Percentiles rank a stretch among this genome's conserved stretches.
Evolutionary conservation across 2,888 invertebrate species (phyloP).

Genomic region (Furcula furcula): DNA sequence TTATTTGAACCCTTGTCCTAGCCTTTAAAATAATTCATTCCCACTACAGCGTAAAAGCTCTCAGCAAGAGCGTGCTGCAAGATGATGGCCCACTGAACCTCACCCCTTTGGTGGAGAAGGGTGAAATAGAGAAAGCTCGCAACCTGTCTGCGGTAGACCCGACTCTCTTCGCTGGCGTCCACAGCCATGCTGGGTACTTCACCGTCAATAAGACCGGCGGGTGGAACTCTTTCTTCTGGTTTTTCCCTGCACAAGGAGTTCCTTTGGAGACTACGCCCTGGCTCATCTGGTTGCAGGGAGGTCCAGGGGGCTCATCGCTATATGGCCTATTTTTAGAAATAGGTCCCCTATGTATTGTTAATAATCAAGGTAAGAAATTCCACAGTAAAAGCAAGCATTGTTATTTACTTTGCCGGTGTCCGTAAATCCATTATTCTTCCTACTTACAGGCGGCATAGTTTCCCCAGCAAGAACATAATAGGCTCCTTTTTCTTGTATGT

Average conservation of each 20-base stretch:
- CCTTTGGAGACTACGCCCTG: conserved; percentile 49
- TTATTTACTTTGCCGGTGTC: too few species aligned
- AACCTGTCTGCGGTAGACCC: background rate
- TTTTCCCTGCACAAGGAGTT: conserved; percentile 79
- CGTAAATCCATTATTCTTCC: too few species aligned
- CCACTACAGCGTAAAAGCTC: background rate
- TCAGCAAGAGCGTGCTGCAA: background rate
- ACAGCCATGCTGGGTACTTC: background rate
- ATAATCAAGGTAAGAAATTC: conserved; percentile 2
- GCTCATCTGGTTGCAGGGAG: conserved; percentile 69
- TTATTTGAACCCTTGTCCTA: too few species aligned
- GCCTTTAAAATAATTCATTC: too few species aligned
- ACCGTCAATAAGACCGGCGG: conserved; percentile 83
- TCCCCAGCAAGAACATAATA: background rate
- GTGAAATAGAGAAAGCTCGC: background rate
- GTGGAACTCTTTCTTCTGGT: conserved; percentile 90
- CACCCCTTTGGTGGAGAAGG: background rate
- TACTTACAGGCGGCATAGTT: too few species aligned
- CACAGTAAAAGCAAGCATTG: too few species aligned
- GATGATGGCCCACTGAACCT: background rate
- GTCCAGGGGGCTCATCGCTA: conserved; percentile 61
- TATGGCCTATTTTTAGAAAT: conserved; percentile 70
- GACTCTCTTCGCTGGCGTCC: background rate
- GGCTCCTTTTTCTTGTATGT: conserved; percentile 1
- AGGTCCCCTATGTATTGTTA: conserved; percentile 33